Percentiles rank a stretch among this genome's conserved stretches.
These are phyloP conservation scores for Hoplodrina ambigua DNA, from an alignment of 2,888 invertebrate species.

Conservation along the genomic window DNA sequence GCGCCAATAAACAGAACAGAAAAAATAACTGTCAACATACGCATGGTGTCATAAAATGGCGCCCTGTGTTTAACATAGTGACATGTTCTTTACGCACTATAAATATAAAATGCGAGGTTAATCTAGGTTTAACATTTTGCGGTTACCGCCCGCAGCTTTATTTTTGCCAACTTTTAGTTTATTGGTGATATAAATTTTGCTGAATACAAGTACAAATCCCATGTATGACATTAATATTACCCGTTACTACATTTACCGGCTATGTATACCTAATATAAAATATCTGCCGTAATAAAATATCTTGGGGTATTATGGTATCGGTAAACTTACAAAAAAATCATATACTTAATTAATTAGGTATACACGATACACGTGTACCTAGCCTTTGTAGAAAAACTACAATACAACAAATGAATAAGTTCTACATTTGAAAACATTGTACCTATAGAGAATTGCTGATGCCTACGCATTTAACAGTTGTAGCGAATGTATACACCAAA, in stretches of 20 bases:
- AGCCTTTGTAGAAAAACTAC: background rate
- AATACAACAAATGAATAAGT: background rate
- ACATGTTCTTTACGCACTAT: conserved; percentile 50
- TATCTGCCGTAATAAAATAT: no score
- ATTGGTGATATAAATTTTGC: conserved; percentile 28
- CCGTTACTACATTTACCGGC: background rate
- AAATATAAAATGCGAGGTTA: conserved; percentile 54
- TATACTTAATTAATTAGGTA: background rate
- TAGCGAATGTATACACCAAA: background rate
- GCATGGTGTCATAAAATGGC: conserved; percentile 34
- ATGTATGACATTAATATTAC: background rate
- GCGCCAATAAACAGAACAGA: background rate
- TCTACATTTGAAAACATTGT: background rate
- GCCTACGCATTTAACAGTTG: background rate
- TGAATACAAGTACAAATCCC: background rate
- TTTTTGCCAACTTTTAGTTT: conserved; percentile 48
- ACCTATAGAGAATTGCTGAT: conserved; percentile 5
- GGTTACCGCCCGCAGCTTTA: conserved; percentile 51
- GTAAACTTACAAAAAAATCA: background rate
- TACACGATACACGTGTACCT: background rate
- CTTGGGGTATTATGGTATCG: no score
- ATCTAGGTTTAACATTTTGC: conserved; percentile 62
- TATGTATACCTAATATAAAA: background rate
- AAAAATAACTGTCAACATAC: conserved; percentile 1
- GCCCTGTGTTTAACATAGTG: conserved; percentile 40